Base-by-base conservation (phyloP, 1,140 invertebrate genomes). In the Bombus confusus region DNA sequence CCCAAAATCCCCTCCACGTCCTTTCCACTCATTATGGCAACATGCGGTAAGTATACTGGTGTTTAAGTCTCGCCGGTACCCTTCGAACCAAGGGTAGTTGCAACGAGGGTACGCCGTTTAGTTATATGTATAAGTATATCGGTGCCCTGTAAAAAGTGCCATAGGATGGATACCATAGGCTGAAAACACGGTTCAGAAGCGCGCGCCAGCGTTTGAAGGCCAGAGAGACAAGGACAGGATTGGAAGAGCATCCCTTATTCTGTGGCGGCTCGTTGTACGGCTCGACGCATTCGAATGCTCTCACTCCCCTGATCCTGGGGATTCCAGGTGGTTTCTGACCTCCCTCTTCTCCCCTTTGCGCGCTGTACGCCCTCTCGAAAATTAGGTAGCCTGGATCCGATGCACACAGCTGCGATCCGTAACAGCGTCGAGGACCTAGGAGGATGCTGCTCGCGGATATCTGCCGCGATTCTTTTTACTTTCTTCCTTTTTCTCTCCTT, bases 261-360 rank as follows among this genome's bases (percentile, higher is more conserved):
- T 92, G 93, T 91, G 93, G 93, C 93, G 90, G 93, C 93, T 94
- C 93, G 88, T 95, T 95, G 93, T 93, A 95, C 92, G 94, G 93
- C 89, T 95, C 94, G 93, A 69, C 92, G 94, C 91, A 94, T 93
- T 88, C 93, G 91, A 95, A 95, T 95, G 79, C 83, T 59, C 91
- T 92, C 91, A 92, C 93, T 93, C 93, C 93, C 87, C 85, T 87
- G 85, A 86, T 86, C 87, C 78, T 62, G n/a, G 80, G 78, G 88
- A 91, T 86, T 94, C 94, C 93, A 94, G 94, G 93, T 94, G 93
- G 92, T 93, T 91, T 90, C 92, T 88, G 78, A 43, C 84, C 82
- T 83, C 87, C 76, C 18, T 66, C 37, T 31, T 72, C 18, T 2
- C n/a, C 31, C 64, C 31, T 31, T 18, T 31, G 64, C 64, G 12